A percentile compares a stretch with the other conserved stretches of the same genome.
Evolutionary conservation across 1,140 invertebrate species (phyloP).

Genomic region (Radopholus similis): DNA sequence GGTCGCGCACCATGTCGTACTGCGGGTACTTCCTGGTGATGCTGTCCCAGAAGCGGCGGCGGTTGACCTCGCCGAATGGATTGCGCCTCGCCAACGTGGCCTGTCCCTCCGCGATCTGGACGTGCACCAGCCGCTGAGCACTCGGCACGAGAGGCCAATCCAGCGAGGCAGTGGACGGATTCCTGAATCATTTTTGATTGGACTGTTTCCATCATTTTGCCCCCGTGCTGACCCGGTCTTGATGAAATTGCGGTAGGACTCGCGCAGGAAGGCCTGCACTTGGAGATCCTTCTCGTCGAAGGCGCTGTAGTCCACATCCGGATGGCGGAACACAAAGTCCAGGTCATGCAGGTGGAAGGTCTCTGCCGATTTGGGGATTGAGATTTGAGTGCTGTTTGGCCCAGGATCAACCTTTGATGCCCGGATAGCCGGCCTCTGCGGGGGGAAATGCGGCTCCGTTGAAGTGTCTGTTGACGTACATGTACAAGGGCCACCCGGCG

Average conservation of each 20-base stretch:
- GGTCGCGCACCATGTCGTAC: background rate
- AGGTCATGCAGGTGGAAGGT: background rate
- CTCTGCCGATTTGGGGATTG: background rate
- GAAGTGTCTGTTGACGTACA: slow-evolving; percentile 19
- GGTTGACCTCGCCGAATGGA: background rate
- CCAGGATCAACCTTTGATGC: background rate
- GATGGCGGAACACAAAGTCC: background rate
- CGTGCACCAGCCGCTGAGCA: background rate
- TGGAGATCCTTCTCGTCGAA: background rate
- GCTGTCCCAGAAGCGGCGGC: background rate
- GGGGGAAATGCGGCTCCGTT: slow-evolving; percentile 16
- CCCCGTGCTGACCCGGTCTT: background rate
- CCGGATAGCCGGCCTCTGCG: too few relatives aligned
- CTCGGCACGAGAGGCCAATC: background rate
- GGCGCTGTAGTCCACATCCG: background rate
- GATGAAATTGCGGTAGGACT: background rate
- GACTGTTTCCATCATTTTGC: background rate
- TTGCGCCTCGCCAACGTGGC: background rate
- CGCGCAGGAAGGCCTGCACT: background rate
- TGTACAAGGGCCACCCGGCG: slow-evolving; percentile 14
- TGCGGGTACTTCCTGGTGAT: background rate
- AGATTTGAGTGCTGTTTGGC: background rate
- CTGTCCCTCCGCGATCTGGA: background rate
- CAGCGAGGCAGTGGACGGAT: background rate
- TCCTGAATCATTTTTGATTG: background rate